These are phyloP conservation scores for Euglossa dilemma DNA, from an alignment of 1,140 invertebrate species.

Conservation along the genomic window DNA sequence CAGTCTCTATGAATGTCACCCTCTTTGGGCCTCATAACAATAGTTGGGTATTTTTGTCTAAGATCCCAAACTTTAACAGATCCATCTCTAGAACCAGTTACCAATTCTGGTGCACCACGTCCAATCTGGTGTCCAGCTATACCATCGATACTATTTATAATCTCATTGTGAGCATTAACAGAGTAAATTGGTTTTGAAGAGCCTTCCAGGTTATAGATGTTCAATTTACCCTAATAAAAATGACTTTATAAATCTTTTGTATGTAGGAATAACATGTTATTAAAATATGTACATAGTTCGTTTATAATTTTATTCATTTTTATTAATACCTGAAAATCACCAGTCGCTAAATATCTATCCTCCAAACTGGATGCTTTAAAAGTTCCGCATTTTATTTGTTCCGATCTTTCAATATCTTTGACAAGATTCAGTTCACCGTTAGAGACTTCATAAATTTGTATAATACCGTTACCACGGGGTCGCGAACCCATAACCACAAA, in stretches of 20 bases:
- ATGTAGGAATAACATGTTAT: constrained; percentile 6
- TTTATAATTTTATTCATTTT: background rate
- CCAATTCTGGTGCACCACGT: constrained; percentile 96
- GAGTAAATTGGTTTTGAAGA: constrained; percentile 89
- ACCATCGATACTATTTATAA: constrained; percentile 97
- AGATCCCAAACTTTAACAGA: constrained; percentile 98
- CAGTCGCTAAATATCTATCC: constrained; percentile 92
- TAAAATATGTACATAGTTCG: background rate
- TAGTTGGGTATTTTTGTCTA: constrained; percentile 94
- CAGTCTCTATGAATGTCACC: constrained; percentile 89
- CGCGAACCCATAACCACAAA: constrained; percentile 94
- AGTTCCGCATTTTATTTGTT: constrained; percentile 95
- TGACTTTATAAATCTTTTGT: constrained; percentile 34
- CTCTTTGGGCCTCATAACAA: constrained; percentile 90
- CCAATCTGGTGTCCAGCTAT: constrained; percentile 92
- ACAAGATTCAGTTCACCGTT: constrained; percentile 88
- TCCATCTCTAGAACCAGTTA: constrained; percentile 96
- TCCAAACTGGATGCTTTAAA: constrained; percentile 93
- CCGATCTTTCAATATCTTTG: constrained; percentile 89
- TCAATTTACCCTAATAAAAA: constrained; percentile 84
- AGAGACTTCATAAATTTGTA: constrained; percentile 94
- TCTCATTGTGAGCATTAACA: constrained; percentile 91
- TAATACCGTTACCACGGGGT: constrained; percentile 91
- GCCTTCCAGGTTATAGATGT: constrained; percentile 87
- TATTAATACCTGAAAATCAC: constrained; percentile 91